These are phyloP conservation scores for Palaemon carinicauda DNA, from an alignment of 1,140 invertebrate species.

Conservation along the genomic window DNA sequence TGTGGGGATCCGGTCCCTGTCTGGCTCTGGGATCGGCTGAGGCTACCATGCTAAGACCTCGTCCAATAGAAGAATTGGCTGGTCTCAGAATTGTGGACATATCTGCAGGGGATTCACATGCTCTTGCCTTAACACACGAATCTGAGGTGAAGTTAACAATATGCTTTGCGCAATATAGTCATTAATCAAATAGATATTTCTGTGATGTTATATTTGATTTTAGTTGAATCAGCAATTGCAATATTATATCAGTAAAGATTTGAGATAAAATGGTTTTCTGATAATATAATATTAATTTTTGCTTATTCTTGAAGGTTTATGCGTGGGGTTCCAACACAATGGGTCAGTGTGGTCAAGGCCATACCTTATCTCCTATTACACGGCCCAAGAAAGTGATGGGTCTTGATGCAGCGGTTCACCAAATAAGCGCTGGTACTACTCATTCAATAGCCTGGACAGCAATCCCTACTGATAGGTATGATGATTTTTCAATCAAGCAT, in stretches of 20 bases:
- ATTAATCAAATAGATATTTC: no score
- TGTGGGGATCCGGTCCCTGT: conserved; percentile 73
- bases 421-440: conserved; percentile 76
- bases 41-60: conserved; percentile 69
- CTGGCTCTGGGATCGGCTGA: conserved; percentile 71
- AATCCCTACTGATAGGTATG: conserved; percentile 68
- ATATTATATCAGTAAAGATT: background rate
- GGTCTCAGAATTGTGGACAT: conserved; percentile 66
- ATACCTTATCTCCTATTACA: conserved; percentile 72
- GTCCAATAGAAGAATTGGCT: conserved; percentile 65
- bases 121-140: conserved; percentile 70
- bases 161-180: background rate
- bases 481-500: background rate
- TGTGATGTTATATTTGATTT: no score
- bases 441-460: conserved; percentile 78
- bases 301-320: conserved; percentile 67
- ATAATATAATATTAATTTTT: conserved; percentile 37
- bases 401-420: conserved; percentile 70
- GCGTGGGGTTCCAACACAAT: conserved; percentile 78
- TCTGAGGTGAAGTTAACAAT: conserved; percentile 37
- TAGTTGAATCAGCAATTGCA: background rate
- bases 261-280: background rate
- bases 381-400: conserved; percentile 72
- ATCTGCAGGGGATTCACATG: conserved; percentile 71
- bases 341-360: conserved; percentile 77